These are phyloP conservation scores for Drosophila maculinotata DNA, from an alignment of 2,888 invertebrate genomes.

Conservation along the genomic window DNA sequence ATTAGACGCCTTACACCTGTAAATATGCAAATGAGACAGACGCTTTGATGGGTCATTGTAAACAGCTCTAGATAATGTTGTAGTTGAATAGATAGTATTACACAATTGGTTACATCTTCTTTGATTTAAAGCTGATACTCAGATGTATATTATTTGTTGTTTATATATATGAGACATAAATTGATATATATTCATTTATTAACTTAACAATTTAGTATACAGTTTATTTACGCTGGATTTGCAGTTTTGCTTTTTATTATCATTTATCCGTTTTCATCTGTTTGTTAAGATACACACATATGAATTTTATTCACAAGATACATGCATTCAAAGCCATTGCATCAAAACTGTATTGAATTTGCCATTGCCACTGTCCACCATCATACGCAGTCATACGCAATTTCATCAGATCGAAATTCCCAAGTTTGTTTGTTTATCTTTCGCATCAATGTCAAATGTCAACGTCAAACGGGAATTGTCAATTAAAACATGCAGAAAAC, in stretches of 20 bases:
- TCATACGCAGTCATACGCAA: not conserved
- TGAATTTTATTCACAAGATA: too few species aligned
- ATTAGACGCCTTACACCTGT: not conserved
- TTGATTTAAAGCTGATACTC: too few species aligned
- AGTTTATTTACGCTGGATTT: not conserved
- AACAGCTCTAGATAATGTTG: not conserved
- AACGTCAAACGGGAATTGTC: slow-evolving; percentile 18
- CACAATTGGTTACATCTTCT: not conserved
- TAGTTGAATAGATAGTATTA: not conserved
- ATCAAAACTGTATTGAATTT: not conserved
- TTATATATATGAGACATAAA: too few species aligned
- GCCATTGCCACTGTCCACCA: not conserved
- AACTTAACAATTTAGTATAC: too few species aligned
- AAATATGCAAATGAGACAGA: slow-evolving; percentile 34
- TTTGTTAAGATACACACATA: too few species aligned
- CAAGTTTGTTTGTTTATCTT: not conserved
- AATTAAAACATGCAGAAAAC: slow-evolving; percentile 7
- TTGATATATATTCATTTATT: too few species aligned
- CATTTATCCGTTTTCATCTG: not conserved
- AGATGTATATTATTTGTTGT: too few species aligned
- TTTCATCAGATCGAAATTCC: not conserved
- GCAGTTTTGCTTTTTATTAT: not conserved
- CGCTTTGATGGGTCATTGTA: slow-evolving; percentile 2
- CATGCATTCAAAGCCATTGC: too few species aligned
- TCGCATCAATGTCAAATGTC: slow-evolving; percentile 23